These are phyloP conservation scores for Acanthornis magna DNA, from an alignment of 2,797 vertebrate species.

Conservation along the genomic window DNA sequence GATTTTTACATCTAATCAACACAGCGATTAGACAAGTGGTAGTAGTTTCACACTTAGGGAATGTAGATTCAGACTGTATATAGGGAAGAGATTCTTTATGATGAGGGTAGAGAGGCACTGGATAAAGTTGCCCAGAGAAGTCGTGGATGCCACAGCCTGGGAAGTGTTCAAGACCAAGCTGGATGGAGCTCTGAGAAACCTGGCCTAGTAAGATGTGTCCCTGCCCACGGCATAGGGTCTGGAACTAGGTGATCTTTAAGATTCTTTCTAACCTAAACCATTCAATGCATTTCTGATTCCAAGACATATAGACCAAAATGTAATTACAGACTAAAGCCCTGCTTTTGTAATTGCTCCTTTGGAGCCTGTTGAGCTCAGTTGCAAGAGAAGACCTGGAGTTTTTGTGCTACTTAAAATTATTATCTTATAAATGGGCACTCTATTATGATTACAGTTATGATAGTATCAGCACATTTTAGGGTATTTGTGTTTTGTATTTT, in stretches of 20 bases:
- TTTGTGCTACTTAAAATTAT: not conserved
- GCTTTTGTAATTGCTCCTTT: not conserved
- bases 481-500: not conserved
- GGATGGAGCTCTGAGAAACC: not conserved
- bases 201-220: not conserved
- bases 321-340: not conserved
- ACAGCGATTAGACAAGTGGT: not conserved
- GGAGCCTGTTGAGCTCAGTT: not conserved
- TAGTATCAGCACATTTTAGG: not conserved
- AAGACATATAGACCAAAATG: not conserved
- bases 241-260: not conserved
- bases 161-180: not conserved
- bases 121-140: not conserved
- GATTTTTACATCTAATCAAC: not conserved
- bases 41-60: not conserved
- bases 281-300: not conserved
- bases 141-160: too few species aligned
- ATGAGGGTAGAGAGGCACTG: not conserved
- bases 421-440: accelerated
- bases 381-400: not conserved
- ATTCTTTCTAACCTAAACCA: not conserved
- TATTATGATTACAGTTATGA: not conserved
- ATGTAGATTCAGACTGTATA: not conserved
- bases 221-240: not conserved
- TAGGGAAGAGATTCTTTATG: not conserved